These are phyloP conservation scores for Lycaena phlaeas DNA, from an alignment of 2,888 invertebrate genomes.

Conservation along the genomic window DNA sequence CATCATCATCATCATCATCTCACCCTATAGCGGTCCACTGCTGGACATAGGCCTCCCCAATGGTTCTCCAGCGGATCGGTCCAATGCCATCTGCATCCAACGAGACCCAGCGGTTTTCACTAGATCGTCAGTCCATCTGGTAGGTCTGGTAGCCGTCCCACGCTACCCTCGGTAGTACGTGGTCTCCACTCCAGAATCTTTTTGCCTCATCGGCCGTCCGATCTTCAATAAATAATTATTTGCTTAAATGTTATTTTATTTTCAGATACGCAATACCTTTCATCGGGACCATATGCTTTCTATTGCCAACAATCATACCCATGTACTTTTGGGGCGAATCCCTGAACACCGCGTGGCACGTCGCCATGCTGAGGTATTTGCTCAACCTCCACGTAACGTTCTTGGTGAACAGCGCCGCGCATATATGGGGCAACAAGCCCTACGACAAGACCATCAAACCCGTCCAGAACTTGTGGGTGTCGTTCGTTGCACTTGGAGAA, in stretches of 20 bases:
- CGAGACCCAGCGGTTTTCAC: too few relatives aligned
- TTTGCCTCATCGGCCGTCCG: too few relatives aligned
- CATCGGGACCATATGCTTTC: conserved; percentile 72
- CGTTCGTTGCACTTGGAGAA: conserved; percentile 32
- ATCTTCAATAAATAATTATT: too few relatives aligned
- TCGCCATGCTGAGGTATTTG: conserved; percentile 62
- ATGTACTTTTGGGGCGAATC: conserved; percentile 73
- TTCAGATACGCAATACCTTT: conserved; percentile 73
- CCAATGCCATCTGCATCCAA: too few relatives aligned
- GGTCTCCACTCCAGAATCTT: too few relatives aligned
- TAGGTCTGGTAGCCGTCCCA: too few relatives aligned
- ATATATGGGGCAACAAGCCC: conserved; percentile 57
- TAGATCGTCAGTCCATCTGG: too few relatives aligned
- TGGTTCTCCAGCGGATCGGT: too few relatives aligned
- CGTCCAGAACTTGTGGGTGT: conserved; percentile 25
- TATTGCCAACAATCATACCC: conserved; percentile 44
- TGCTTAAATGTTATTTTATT: conserved; percentile 2
- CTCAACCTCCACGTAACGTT: conserved; percentile 68
- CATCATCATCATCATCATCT: too few relatives aligned
- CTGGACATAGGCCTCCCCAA: too few relatives aligned
- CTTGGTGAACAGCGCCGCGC: conserved; percentile 77
- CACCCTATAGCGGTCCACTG: too few relatives aligned
- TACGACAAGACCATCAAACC: conserved; percentile 45
- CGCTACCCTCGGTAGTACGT: too few relatives aligned
- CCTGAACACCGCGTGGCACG: conserved; percentile 39